A percentile compares a stretch with the other conserved stretches of the same genome.
Evolutionary conservation across 2,797 vertebrate genomes (phyloP).

Genomic region (Pagetopsis macropterus): DNA sequence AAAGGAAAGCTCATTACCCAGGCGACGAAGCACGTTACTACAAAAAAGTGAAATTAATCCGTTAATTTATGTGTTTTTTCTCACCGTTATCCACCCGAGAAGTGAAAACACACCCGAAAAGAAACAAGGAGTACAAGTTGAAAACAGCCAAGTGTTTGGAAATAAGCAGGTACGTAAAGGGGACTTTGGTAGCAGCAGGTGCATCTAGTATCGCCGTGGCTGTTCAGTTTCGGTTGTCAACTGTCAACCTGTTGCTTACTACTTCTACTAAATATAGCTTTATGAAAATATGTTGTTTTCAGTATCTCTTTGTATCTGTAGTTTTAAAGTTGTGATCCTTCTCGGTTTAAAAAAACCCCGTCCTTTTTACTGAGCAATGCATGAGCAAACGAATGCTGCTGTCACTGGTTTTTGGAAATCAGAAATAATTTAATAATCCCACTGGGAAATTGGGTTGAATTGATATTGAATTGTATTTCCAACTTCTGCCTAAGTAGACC

Average conservation of each 20-base stretch:
- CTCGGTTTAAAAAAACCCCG: neutral
- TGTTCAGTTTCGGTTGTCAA: slow-evolving; percentile 73
- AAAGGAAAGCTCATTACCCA: slow-evolving; percentile 59
- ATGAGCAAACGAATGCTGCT: neutral
- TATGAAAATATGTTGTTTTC: fast-evolving
- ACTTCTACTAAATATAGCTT: neutral
- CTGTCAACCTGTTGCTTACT: slow-evolving; percentile 26
- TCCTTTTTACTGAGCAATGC: neutral
- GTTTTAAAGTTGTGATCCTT: neutral
- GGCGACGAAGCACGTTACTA: neutral
- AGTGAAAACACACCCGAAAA: neutral
- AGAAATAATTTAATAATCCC: too few relatives aligned
- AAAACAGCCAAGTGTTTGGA: slow-evolving; percentile 7
- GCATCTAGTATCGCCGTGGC: slow-evolving; percentile 57
- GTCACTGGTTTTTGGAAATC: too few relatives aligned
- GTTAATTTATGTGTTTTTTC: neutral
- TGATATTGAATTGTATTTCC: neutral
- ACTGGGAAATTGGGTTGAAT: neutral
- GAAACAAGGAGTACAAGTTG: slow-evolving; percentile 12
- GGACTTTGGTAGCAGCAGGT: slow-evolving; percentile 65
- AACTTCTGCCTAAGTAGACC: neutral
- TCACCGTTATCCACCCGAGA: neutral
- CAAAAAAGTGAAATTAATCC: neutral
- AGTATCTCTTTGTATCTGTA: neutral
- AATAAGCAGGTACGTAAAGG: slow-evolving; percentile 67